phyloP scores from a whole-genome alignment of 2,888 invertebrate species.

The Andrena dorsata region DNA sequence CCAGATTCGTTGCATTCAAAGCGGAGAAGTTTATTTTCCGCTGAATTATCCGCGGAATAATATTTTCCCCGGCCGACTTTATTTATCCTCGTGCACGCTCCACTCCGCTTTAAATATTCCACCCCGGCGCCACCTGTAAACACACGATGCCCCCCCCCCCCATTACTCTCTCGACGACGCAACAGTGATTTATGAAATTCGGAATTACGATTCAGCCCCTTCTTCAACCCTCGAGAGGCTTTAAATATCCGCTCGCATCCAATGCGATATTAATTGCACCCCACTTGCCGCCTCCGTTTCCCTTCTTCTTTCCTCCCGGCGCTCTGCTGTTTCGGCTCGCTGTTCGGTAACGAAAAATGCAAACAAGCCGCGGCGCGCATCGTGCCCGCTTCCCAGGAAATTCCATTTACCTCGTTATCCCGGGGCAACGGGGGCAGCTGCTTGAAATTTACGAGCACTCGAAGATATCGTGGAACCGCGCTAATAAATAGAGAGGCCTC shows the following conservation, averaged over 20 bases:
- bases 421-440: conserved; percentile 41
- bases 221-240: background rate
- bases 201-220: background rate
- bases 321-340: background rate
- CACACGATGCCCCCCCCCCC: background rate
- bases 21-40: conserved; percentile 26
- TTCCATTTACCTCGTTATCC: conserved; percentile 48
- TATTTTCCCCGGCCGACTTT: conserved; percentile 28
- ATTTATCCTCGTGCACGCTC: background rate
- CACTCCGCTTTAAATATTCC: background rate
- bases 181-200: conserved; percentile 3
- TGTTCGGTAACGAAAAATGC: conserved; percentile 23
- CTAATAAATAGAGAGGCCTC: conserved; percentile 42
- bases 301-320: too few relatives aligned
- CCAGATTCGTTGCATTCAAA: background rate
- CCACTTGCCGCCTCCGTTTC: too few relatives aligned
- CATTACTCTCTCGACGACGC: background rate
- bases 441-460: conserved; percentile 51
- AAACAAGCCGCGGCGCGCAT: conserved; percentile 16
- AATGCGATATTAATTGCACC: background rate
- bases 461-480: conserved; percentile 49
- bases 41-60: conserved; percentile 38
- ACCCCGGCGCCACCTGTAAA: background rate
- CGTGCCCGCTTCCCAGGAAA: conserved; percentile 15
- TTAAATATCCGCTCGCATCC: background rate